Evolutionary conservation across 2,888 invertebrate genomes (phyloP), one percentile per base, ranked within the genome.

Genomic region (Drosophila anceps): DNA sequence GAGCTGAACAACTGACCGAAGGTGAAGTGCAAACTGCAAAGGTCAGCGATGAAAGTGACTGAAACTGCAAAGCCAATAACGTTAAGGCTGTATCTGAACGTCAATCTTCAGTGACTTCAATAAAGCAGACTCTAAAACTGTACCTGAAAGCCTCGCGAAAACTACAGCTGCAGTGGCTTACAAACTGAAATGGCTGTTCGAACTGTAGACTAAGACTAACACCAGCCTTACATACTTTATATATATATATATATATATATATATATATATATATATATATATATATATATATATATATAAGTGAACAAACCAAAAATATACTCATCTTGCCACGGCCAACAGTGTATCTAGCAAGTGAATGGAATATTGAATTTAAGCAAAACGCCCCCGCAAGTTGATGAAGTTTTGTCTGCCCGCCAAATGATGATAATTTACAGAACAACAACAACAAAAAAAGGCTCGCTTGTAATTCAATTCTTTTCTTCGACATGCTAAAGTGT

Each of bases 371-470:
- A 58, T 59, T 62, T 57, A 50, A 44, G 27, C 37, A 46, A 41
- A 59, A 61, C 67, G 58, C 50, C 67, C 18, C 24, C 46, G 24
- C 58, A 48, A 66, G 39, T 31, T 62, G 41, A 55, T 58, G 48
- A 66, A 63, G 33, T 65, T 69, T 46, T 46, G 53, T 65, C 63
- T 58, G 44, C 46, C 44, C 27, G 24, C 35, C 35, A 39, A 15
- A 48, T 41, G 51, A 35, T 59, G 48, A 66, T 74, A 63, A 74
- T 79, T 74, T 76, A 8, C 62, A 65, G 54, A 50, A 6, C 10
- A 15, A 48, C 7, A 24, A 29, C 31, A 27, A 13, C 9, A 43
- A 20, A 5, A 43, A 44, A 12, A 29, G 9, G 18, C 60, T 41
- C 8, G 9, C 31, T 44, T 55, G 50, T 20, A 58, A 59, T 50